Base-by-base conservation (phyloP, 2,797 vertebrate genomes). In the Acrossocheilus fasciatus region DNA sequence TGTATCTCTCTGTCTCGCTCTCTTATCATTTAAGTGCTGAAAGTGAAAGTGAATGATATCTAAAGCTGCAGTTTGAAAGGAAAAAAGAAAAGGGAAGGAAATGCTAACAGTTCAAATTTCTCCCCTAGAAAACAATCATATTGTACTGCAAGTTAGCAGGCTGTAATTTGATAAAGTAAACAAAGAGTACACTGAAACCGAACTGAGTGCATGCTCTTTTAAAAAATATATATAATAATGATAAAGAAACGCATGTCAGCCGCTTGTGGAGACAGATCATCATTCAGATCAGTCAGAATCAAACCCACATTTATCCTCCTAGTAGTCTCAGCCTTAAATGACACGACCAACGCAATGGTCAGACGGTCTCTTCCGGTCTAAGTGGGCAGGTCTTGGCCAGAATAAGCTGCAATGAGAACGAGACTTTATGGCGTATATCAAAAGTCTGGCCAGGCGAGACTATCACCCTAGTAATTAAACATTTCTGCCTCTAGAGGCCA, bases 41-140 rank as follows among this genome's bases (percentile, higher is more conserved):
- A 70, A 88, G 59, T 26, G 18, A 30, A 87, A 87, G 68, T 69
- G 57, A 87, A 66, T 26, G 50, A 86, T 57, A 34, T 85, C 64
- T 64, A 43, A 59, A 72, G 17, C 64, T 62, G 64, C 30, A 12
- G 18, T 20, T n/a, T 52, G 23, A 82, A 47, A 54, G 52, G 39
- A 81, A 57, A 59, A 68, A 20, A 70, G 36, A n/a, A 81, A 66
- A 74, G 9, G 41, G n/a, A 70, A 57, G 26, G 81, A 45, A 26
- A 43, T 11, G 30, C 39, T 74, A 76, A 41, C 52, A 23, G 74
- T 82, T 89, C 23, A 76, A 34, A 88, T 84, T 64, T 30, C 47
- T 68, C 77, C 72, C 66, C 82, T 75, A 75, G 66, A 57, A 74
- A 80, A 82, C 52, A 77, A 50, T 76, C 73, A 45, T 36, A 47